These are phyloP conservation scores for Clanis bilineata DNA, from an alignment of 2,888 invertebrate species.

Conservation along the genomic window DNA sequence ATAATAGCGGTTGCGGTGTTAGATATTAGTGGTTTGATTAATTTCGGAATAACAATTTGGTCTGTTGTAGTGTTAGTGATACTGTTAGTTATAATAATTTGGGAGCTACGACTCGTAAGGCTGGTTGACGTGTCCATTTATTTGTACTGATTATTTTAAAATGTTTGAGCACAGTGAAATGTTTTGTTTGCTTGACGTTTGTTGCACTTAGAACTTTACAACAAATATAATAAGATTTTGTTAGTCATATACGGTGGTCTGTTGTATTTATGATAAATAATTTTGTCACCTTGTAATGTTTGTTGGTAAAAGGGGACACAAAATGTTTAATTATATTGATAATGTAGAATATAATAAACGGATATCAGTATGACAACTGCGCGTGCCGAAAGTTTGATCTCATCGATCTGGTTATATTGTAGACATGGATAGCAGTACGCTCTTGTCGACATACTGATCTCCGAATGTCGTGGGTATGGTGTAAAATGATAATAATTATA, in stretches of 20 bases:
- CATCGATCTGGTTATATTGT: not conserved
- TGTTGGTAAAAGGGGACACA: conserved; percentile 25
- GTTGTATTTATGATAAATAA: conserved; percentile 2
- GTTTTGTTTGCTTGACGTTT: conserved; percentile 4
- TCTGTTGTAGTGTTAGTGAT: conserved; percentile 57
- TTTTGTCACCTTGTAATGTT: conserved; percentile 13
- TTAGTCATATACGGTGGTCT: not conserved
- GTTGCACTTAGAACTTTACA: conserved; percentile 4
- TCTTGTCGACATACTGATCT: not conserved
- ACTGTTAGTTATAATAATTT: conserved; percentile 51
- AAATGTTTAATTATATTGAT: conserved; percentile 26
- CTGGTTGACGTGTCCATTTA: conserved; percentile 79
- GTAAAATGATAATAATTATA: conserved; percentile 23
- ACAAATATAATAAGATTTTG: not conserved
- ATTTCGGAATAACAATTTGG: conserved; percentile 38
- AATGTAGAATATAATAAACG: not conserved
- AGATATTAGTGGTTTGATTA: conserved; percentile 15
- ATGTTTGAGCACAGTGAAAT: not conserved
- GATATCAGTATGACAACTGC: not conserved
- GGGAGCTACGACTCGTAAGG: conserved; percentile 63
- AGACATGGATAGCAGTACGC: not conserved
- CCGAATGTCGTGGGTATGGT: not conserved
- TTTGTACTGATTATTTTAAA: conserved; percentile 27
- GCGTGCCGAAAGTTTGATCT: not conserved
- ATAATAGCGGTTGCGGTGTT: conserved; percentile 3